A percentile compares a stretch with the other conserved stretches of the same genome.
These are phyloP conservation scores for Eupithecia centaureata DNA, from an alignment of 2,888 invertebrate species.

Conservation along the genomic window DNA sequence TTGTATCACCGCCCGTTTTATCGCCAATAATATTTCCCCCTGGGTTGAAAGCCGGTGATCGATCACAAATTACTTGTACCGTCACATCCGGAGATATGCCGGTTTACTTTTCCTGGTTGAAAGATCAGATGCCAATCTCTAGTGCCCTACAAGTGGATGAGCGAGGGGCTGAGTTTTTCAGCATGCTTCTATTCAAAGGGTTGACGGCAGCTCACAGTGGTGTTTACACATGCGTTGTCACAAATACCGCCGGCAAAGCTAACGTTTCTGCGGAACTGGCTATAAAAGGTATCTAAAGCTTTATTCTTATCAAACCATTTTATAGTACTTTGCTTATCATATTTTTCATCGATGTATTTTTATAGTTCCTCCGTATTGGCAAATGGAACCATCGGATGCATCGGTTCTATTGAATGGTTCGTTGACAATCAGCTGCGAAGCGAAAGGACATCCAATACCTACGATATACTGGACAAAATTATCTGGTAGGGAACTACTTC, in stretches of 20 bases:
- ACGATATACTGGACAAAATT: conserved; percentile 89
- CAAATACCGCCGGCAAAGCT: conserved; percentile 89
- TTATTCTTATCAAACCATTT: not conserved
- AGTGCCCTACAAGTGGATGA: conserved; percentile 87
- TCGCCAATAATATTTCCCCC: conserved; percentile 93
- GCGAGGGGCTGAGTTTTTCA: conserved; percentile 88
- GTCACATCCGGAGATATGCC: conserved; percentile 90
- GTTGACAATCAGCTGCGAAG: conserved; percentile 89
- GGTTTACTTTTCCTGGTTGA: conserved; percentile 87
- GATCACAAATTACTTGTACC: conserved; percentile 92
- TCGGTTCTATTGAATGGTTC: conserved; percentile 89
- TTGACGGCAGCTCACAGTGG: conserved; percentile 88
- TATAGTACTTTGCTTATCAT: not conserved
- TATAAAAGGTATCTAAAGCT: conserved; percentile 85
- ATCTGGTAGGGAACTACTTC: conserved; percentile 75
- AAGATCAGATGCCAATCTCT: conserved; percentile 85
- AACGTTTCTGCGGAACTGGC: conserved; percentile 88
- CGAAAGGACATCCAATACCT: conserved; percentile 91
- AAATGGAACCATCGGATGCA: conserved; percentile 89
- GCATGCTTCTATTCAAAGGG: conserved; percentile 88
- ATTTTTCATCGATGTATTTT: conserved; percentile 16
- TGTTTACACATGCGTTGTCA: conserved; percentile 88
- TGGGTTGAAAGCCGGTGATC: conserved; percentile 89
- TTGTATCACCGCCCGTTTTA: conserved; percentile 89
- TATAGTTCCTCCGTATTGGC: conserved; percentile 91